Conservation (phyloP, 2,113 vertebrate genomes). For the Gracilinanus agilis region DNA sequence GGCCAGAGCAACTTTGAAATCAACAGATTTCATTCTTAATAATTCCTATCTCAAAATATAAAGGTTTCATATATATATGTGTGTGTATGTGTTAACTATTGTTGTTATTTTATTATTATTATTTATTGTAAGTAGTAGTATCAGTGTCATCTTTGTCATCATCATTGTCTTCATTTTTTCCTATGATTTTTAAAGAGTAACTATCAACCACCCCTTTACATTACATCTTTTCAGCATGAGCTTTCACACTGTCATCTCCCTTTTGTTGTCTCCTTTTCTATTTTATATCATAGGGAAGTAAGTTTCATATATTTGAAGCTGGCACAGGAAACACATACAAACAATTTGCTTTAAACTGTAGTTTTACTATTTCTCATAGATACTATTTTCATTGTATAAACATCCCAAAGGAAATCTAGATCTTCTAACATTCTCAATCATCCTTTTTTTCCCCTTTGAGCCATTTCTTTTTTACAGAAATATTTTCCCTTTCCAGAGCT, state of each 20-base stretch:
- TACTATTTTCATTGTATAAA: background rate
- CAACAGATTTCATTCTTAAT: background rate
- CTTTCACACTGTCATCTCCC: background rate
- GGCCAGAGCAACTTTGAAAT: background rate
- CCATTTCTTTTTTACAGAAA: background rate
- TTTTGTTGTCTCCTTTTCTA: background rate
- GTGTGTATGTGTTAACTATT: background rate
- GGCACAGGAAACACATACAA: background rate
- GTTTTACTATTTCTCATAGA: slow-evolving; percentile 7
- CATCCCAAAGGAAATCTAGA: background rate
- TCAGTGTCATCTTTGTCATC: background rate
- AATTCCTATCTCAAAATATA: background rate
- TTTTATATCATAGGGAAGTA: background rate
- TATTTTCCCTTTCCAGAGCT: slow-evolving; percentile 4
- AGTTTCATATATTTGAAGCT: background rate
- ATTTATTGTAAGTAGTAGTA: background rate
- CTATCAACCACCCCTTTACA: background rate
- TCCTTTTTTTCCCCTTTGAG: background rate
- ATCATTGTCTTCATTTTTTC: background rate
- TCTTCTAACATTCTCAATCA: background rate
- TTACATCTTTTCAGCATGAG: background rate
- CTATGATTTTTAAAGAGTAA: background rate
- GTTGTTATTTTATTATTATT: background rate
- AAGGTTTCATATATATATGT: background rate
- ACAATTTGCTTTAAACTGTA: background rate